Evolutionary conservation across 2,113 vertebrate species (phyloP), one percentile per base, ranked within the genome.

Genomic region (Sialia sialis): DNA sequence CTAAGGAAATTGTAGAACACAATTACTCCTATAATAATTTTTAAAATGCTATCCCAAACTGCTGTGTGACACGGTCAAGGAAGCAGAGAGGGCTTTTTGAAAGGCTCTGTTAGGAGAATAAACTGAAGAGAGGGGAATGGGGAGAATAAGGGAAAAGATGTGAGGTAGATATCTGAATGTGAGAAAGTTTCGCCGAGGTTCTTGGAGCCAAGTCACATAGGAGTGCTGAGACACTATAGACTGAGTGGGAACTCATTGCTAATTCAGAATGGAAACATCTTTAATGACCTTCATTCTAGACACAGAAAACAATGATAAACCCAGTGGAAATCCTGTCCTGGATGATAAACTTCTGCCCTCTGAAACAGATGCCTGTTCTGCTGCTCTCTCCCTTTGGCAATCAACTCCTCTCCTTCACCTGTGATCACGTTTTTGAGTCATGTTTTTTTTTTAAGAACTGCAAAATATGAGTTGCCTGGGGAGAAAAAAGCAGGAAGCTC

Each of bases 211-310:
- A 54, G 58, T 41, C 38, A 14, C 34, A 21, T 1, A 4, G 21
- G 19, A 78, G 59, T 6, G 20, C 73, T 30, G 55, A 54, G 48
- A n/a, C 39, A 4, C 76, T 84, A 2, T 38, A 23, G 66, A 59
- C 56, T 52, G 77, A 55, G 49, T 15, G 63, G 29, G 90, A 83
- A 19, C 77, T 91, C 86, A 81, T 92, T 87, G 89, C 49, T 96
- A 76, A 92, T 96, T 95, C 74, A 91, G 44, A 66, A 49, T 82
- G 94, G 89, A 95, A 95, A 69, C 56, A 70, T 94, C 88, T 77
- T 78, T 84, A 78, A 84, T 72, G 80, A 78, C 77, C n/a, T 95
- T 72, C 82, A 87, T 64, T 95, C 91, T 64, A 92, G 77, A 84
- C 89, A 81, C 29, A 70, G 52, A 82, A 51, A 91, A 89, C 66